These are phyloP conservation scores for Falco punctatus DNA, from an alignment of 2,113 vertebrate genomes.

Conservation along the genomic window DNA sequence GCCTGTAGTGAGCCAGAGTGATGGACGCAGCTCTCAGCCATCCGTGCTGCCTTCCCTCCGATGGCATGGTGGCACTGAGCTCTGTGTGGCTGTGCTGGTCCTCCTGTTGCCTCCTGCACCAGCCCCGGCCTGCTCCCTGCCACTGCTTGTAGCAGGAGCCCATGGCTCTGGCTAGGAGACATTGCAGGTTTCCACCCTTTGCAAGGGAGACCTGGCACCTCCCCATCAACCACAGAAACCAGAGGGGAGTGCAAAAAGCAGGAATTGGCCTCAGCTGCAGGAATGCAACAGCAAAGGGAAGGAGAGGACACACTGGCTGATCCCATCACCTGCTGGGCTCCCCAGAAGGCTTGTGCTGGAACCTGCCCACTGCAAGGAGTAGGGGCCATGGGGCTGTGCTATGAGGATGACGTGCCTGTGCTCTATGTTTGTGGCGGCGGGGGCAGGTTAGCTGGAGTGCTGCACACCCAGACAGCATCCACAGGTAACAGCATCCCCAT, in stretches of 20 bases:
- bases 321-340: not conserved
- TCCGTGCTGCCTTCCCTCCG: accelerated
- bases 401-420: not conserved
- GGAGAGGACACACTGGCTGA: not conserved
- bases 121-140: not conserved
- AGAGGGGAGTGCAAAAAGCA: not conserved
- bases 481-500: not conserved
- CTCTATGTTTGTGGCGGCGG: not conserved
- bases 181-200: not conserved
- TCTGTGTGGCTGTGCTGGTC: not conserved
- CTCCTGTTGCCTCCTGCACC: not conserved
- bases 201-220: not conserved
- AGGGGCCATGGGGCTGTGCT: accelerated
- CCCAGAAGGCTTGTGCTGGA: not conserved
- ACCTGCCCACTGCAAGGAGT: not conserved
- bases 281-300: not conserved
- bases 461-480: not conserved
- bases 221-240: not conserved
- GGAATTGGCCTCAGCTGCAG: not conserved
- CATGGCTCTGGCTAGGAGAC: not conserved
- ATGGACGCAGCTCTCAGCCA: accelerated
- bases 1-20: not conserved
- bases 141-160: not conserved
- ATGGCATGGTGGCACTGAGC: not conserved
- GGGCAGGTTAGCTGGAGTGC: not conserved